A percentile compares a stretch with the other conserved stretches of the same genome.
These are phyloP conservation scores for Macropis europaea DNA, from an alignment of 2,888 invertebrate genomes.

Conservation along the genomic window DNA sequence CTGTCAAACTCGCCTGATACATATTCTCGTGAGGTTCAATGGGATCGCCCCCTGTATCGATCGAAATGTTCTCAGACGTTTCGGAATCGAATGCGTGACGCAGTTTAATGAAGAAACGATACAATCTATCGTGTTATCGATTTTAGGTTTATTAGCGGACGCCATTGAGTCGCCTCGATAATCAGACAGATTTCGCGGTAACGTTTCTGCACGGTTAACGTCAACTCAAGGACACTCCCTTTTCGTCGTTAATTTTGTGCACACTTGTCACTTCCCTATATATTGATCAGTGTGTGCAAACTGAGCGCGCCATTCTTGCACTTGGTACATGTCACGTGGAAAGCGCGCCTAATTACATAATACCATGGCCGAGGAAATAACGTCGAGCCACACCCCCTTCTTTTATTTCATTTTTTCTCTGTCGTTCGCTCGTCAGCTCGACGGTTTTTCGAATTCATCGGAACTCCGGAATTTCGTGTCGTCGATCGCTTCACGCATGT, in stretches of 20 bases:
- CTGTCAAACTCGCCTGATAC: conserved; percentile 1
- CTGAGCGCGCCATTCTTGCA: conserved; percentile 59
- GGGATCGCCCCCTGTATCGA: not conserved
- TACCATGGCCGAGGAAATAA: conserved; percentile 50
- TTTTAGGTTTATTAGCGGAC: conserved; percentile 50
- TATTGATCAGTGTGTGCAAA: conserved; percentile 59
- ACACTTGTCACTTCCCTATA: conserved; percentile 53
- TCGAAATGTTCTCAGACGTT: not conserved
- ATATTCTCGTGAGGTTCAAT: not conserved
- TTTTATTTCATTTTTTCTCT: conserved; percentile 21
- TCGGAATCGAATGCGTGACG: conserved; percentile 3
- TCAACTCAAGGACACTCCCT: conserved; percentile 38
- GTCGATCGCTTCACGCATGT: not conserved
- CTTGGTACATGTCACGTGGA: conserved; percentile 68
- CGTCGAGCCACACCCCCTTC: conserved; percentile 70
- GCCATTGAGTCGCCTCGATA: conserved; percentile 52
- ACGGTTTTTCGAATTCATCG: not conserved
- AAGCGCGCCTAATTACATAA: conserved; percentile 72
- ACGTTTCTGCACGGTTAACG: not conserved
- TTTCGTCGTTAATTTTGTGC: conserved; percentile 39
- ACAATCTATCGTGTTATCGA: conserved; percentile 48
- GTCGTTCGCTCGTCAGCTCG: too few species aligned
- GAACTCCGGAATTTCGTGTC: not conserved
- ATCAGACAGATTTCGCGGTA: conserved; percentile 1
- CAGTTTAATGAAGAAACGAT: not conserved